A percentile compares a stretch with the other conserved stretches of the same genome.
Conservation (phyloP, 2,113 vertebrate genomes). For the Boulengeromyrus knoepffleri region DNA sequence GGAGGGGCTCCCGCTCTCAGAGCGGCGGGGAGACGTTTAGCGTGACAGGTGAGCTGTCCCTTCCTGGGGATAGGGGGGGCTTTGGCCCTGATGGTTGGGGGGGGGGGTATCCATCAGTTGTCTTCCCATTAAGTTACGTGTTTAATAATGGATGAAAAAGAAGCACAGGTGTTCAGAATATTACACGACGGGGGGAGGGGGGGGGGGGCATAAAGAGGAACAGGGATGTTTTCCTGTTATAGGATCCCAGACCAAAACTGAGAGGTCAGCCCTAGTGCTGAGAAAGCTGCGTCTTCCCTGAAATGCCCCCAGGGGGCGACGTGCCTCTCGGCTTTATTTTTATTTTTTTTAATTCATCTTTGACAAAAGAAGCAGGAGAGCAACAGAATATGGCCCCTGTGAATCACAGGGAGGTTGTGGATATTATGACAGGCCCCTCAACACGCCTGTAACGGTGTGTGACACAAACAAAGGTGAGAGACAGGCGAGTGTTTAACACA, state of each 20-base stretch:
- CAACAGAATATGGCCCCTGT: not conserved
- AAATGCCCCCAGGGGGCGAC: not conserved
- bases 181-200: not conserved
- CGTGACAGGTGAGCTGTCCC: not conserved
- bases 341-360: not conserved
- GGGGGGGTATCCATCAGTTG: not conserved
- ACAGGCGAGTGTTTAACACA: not conserved
- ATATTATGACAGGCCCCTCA: not conserved
- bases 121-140: not conserved
- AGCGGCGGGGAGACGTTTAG: not conserved
- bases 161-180: not conserved
- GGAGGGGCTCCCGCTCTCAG: not conserved
- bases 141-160: not conserved
- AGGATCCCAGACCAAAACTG: not conserved
- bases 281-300: not conserved
- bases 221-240: not conserved
- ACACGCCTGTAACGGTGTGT: not conserved
- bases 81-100: not conserved
- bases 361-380: not conserved
- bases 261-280: not conserved
- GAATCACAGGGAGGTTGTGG: not conserved
- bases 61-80: not conserved
- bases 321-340: not conserved
- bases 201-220: not conserved
- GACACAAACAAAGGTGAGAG: not conserved